Evolutionary conservation across 2,888 invertebrate species (phyloP), one percentile per base, ranked within the genome.

Genomic region (Callyntrura guangdongensis): DNA sequence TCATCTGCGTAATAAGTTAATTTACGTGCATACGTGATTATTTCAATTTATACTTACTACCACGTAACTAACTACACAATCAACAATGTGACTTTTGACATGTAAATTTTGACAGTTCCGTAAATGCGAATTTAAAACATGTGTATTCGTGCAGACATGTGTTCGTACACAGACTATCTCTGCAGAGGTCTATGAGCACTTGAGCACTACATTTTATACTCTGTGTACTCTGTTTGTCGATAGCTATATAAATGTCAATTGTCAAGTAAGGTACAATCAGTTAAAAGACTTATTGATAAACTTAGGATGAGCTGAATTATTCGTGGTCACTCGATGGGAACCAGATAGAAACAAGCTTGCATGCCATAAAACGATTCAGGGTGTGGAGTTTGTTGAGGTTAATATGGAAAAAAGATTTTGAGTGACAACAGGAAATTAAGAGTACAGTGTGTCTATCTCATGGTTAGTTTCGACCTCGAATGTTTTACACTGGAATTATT

Each of bases 361-460:
- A 82, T 82, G 56, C 82, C 81, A 88, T 36, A 5, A 22, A n/a
- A 3, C 5, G 0, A 49, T 77, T 56, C 14, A 86, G 89, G 89
- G 89, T 89, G 89, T 83, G 84, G 74, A 87, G 20, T 53, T n/a
- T 25, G 20, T 20, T 83, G 83, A 6, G 5, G 36, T 36, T n/a
- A 22, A 17, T 9, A 84, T 59, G 69, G 53, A 53, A 83, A 6
- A 56, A 84, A 64, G 79, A 27, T 64, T 72, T 88, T 89, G 89
- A 89, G 89, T 84, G 89, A 89, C 89, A 89, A 83, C 89, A 89
- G 89, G 89, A 89, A 89, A 89, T 89, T 89, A 89, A 77, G 83
- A 61, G 84, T 2, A 77, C 77, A 89, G 27, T 20, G 20, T n/a
- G 59, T n/a, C 5, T 59, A 11, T 59, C 17, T 59, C 59, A 59